phyloP scores from a whole-genome alignment of 2,888 invertebrate genomes.

The Pammene fasciana region DNA sequence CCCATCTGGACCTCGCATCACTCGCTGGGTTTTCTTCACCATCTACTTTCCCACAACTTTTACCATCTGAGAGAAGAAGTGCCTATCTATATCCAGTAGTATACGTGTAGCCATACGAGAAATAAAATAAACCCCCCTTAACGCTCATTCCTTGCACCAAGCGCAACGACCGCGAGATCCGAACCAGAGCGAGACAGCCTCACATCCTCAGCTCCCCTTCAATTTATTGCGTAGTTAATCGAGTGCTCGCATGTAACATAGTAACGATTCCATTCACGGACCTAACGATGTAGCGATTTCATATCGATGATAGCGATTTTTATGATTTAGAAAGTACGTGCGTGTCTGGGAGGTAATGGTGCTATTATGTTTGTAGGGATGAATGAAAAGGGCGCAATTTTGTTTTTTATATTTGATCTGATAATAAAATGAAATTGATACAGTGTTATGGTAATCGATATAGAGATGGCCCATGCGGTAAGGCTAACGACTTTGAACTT shows the following conservation, averaged over 20 bases:
- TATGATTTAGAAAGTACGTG: slow-evolving; percentile 25
- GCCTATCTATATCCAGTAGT: no score
- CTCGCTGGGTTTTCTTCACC: no score
- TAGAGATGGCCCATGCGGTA: no score
- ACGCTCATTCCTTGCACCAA: slow-evolving; percentile 51
- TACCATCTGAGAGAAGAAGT: no score
- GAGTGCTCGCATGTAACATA: slow-evolving; percentile 43
- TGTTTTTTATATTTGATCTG: not conserved
- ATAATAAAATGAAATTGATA: no score
- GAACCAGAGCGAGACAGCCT: slow-evolving; percentile 57
- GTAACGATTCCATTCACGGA: slow-evolving; percentile 39
- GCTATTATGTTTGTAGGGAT: slow-evolving; percentile 11
- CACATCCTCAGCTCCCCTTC: slow-evolving; percentile 55
- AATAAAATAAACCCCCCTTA: no score
- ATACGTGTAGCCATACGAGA: no score
- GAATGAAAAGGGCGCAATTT: not conserved
- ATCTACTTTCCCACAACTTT: no score
- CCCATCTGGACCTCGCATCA: no score
- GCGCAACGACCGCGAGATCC: slow-evolving; percentile 59
- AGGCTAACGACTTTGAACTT: no score
- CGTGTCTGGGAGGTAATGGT: slow-evolving; percentile 12
- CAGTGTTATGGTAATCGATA: no score
- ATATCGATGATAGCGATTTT: slow-evolving; percentile 38
- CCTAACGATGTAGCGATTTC: slow-evolving; percentile 33
- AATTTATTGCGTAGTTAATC: slow-evolving; percentile 56